A percentile compares a stretch with the other conserved stretches of the same genome.
phyloP scores from a whole-genome alignment of 2,888 invertebrate genomes.

The Margaritifera margaritifera region DNA sequence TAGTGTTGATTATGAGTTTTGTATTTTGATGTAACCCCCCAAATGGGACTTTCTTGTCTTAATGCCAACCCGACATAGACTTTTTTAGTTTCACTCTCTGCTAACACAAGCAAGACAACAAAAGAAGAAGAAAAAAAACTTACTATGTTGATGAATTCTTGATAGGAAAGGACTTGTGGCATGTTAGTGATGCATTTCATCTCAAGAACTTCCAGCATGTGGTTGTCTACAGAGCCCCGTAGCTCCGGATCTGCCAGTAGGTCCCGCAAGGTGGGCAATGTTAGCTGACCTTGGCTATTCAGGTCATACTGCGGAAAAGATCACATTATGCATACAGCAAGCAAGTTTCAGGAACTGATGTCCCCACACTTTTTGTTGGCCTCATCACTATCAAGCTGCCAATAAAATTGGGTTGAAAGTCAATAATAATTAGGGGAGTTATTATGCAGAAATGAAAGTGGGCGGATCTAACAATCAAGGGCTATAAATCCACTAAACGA shows the following conservation, averaged over 20 bases:
- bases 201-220: conserved; percentile 57
- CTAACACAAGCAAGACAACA: not conserved
- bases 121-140: conserved; percentile 22
- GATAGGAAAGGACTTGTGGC: conserved; percentile 46
- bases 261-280: conserved; percentile 52
- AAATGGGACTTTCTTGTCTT: too few species aligned
- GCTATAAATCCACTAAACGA: too few species aligned
- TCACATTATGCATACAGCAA: not conserved
- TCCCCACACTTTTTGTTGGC: not conserved
- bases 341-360: too few species aligned
- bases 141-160: conserved; percentile 65
- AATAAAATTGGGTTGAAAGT: not conserved
- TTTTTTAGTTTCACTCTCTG: too few species aligned
- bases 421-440: too few species aligned
- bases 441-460: too few species aligned
- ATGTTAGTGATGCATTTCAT: conserved; percentile 44
- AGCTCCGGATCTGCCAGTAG: conserved; percentile 58
- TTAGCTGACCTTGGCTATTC: conserved; percentile 53
- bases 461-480: too few species aligned
- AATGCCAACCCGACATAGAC: too few species aligned
- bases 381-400: not conserved
- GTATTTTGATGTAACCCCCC: too few species aligned
- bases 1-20: too few species aligned
- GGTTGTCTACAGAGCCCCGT: conserved; percentile 53
- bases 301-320: conserved; percentile 51